Conservation (phyloP, 2,888 invertebrate species). For the Napeogenes inachia region DNA sequence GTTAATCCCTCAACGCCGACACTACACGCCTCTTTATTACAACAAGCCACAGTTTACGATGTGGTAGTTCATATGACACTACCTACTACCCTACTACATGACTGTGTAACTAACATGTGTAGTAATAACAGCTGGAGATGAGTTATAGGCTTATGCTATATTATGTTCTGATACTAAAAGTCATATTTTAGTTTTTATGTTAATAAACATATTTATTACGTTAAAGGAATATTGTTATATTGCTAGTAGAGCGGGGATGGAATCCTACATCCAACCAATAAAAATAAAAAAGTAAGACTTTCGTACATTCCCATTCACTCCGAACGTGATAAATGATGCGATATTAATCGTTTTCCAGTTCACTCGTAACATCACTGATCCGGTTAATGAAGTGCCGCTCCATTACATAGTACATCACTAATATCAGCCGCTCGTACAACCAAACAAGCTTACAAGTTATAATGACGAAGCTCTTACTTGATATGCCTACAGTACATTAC, state of each 20-base stretch:
- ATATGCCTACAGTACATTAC: too few species aligned
- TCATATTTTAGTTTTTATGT: too few species aligned
- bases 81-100: not conserved
- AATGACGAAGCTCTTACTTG: not conserved
- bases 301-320: conserved; percentile 2
- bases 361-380: conserved; percentile 11
- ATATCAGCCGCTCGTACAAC: not conserved
- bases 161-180: too few species aligned
- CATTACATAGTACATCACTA: conserved; percentile 4
- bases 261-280: not conserved
- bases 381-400: conserved; percentile 8
- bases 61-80: not conserved
- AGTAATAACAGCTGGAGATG: not conserved
- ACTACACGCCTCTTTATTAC: conserved; percentile 13
- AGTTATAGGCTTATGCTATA: not conserved
- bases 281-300: not conserved
- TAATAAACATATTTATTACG: too few species aligned
- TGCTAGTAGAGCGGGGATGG: too few species aligned
- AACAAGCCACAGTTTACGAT: not conserved
- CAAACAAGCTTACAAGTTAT: not conserved
- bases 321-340: conserved; percentile 11
- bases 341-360: conserved; percentile 14
- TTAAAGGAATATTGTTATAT: too few species aligned
- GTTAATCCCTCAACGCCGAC: conserved; percentile 21
- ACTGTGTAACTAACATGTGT: not conserved